phyloP scores from a whole-genome alignment of 2,113 vertebrate species.

The Cisticola juncidis region DNA sequence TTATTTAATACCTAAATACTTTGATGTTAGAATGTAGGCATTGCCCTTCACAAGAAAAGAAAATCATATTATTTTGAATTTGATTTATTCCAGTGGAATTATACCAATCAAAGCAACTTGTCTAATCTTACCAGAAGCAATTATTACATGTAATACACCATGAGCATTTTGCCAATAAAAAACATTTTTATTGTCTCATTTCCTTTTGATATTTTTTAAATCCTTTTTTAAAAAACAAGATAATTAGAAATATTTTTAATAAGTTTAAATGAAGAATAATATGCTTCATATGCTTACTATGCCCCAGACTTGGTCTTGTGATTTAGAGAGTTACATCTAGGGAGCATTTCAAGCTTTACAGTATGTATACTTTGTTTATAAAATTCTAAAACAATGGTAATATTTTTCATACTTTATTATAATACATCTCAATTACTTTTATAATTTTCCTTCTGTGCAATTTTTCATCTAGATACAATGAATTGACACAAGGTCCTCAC shows the following conservation, averaged over 20 bases:
- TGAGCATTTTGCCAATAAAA: not conserved
- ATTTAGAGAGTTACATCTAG: not conserved
- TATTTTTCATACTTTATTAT: not conserved
- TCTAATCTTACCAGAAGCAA: not conserved
- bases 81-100: not conserved
- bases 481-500: not conserved
- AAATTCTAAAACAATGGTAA: not conserved
- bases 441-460: not conserved
- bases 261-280: not conserved
- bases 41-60: not conserved
- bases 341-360: not conserved
- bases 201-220: not conserved
- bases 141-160: not conserved
- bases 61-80: not conserved
- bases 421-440: not conserved
- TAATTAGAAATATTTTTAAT: not conserved
- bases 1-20: not conserved
- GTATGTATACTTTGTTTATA: not conserved
- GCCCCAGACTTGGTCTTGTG: not conserved
- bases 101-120: not conserved
- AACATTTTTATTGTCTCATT: not conserved
- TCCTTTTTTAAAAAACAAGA: not conserved
- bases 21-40: not conserved
- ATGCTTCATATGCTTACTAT: not conserved
- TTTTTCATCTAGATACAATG: not conserved